Evolutionary conservation across 2,113 vertebrate species (phyloP), one percentile per base, ranked within the genome.

Genomic region (Calidris pygmaea): DNA sequence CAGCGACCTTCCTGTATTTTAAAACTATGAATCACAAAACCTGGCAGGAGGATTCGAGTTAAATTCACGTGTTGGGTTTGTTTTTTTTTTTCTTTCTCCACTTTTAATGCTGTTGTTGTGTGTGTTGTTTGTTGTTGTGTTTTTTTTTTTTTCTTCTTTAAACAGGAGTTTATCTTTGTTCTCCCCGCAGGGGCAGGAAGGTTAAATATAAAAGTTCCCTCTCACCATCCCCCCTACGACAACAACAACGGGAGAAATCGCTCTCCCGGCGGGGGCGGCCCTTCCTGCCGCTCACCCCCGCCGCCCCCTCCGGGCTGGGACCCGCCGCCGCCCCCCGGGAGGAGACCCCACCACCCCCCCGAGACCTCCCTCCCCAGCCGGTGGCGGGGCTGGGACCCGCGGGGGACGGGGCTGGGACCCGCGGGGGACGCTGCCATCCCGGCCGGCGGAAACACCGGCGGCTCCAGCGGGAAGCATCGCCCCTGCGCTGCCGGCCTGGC

Each of bases 1-100:
- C 66, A 52, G 66, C 43, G 34, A 94, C 74, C 82, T 95, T 91
- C 92, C 93, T 94, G 93, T 67, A 45, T 47, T 71, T 30, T 21
- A 43, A 81, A 78, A 67, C 52, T 50, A 66, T 78, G 91, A 93
- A 95, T 59, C 93, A 85, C 66, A 81, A 67, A 85, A 29, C 52
- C 81, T 47, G 93, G 85, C 85, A 78, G 66, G 10, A 71, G 59
- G 59, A 72, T 87, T 90, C 3, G 6, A 41, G 45, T 48, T 60
- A 63, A 59, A 76, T 50, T 59, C 68, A 60, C 27, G 10, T 59
- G 35, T 27, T 5, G 30, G 17, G 5, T 2, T 45, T 1, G n/a
- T 2, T 32, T 37, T n/a, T 20, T 14, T 30, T 32, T 43, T 20
- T 15, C 26, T 32, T 14, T 5, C 41, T 53, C 53, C 34, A 3